A percentile compares a stretch with the other conserved stretches of the same genome.
Evolutionary conservation across 92 coral and sea anemone species (phyloP).

Genomic region (Parazoanthus swiftii): DNA sequence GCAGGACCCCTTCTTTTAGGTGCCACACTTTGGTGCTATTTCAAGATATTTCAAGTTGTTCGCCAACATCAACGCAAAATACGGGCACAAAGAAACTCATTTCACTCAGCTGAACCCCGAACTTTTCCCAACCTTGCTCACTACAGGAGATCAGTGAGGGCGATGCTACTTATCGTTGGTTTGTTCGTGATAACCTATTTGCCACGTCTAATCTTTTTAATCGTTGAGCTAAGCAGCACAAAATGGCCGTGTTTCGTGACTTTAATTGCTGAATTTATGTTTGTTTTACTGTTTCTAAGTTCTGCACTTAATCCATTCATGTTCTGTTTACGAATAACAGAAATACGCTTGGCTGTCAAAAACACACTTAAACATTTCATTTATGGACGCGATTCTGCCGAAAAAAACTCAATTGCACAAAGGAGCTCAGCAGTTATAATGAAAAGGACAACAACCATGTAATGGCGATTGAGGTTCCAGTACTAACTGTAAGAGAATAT

Average conservation of each 20-base stretch:
- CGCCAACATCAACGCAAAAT: conserved; percentile 1
- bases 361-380: neutral
- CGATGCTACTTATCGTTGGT: neutral
- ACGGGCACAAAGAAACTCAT: neutral
- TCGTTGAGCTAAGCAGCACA: neutral
- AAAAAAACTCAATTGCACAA: neutral
- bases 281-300: neutral
- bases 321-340: conserved; percentile 17
- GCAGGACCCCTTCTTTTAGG: neutral
- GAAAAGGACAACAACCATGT: no score
- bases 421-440: no score
- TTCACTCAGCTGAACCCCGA: neutral
- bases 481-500: no score
- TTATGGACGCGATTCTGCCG: neutral
- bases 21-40: neutral
- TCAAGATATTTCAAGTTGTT: neutral
- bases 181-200: neutral
- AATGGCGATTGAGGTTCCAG: no score
- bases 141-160: conserved; percentile 15
- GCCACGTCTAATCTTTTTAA: neutral
- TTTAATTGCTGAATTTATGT: neutral
- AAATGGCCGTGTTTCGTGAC: neutral
- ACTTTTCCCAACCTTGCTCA: neutral
- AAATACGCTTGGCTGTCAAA: conserved; percentile 23
- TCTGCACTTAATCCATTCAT: conserved; percentile 23